Evolutionary conservation across 2,888 invertebrate genomes (phyloP).

Genomic region (Leptothorax acervorum): DNA sequence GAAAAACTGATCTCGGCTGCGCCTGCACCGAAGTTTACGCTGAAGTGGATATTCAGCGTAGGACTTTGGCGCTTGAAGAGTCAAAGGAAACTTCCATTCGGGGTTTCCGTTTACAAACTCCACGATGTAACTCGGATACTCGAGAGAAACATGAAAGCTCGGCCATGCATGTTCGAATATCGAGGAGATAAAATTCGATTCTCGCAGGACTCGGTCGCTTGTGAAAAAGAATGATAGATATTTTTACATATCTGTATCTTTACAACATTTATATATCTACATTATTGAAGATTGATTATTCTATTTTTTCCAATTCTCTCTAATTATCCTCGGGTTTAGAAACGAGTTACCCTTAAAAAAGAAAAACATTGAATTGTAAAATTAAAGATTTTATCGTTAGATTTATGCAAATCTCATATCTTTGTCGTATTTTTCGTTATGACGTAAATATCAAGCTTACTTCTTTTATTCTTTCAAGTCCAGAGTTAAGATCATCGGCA

Average conservation of each 20-base stretch:
- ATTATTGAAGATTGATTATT: background rate
- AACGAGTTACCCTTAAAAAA: background rate
- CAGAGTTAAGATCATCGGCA: background rate
- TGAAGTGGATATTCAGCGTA: conserved; percentile 46
- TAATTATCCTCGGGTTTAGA: background rate
- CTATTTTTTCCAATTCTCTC: background rate
- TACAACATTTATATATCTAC: background rate
- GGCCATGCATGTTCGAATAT: conserved; percentile 33
- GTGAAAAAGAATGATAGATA: background rate
- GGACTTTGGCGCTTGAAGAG: conserved; percentile 51
- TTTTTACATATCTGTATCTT: background rate
- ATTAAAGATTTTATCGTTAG: background rate
- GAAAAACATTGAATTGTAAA: background rate
- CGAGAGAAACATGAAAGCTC: conserved; percentile 48
- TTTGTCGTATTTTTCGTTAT: background rate
- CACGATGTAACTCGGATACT: conserved; percentile 44
- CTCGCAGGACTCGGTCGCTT: background rate
- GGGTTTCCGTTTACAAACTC: conserved; percentile 55
- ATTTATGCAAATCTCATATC: background rate
- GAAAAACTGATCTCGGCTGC: conserved; percentile 45
- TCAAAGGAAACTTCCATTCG: conserved; percentile 49
- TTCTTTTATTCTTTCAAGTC: background rate
- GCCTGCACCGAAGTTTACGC: conserved; percentile 44
- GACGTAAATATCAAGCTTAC: too few relatives aligned
- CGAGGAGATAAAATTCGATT: conserved; percentile 47